Evolutionary conservation across 2,888 invertebrate genomes (phyloP).

Genomic region (Drosophila pseudotalamancana): DNA sequence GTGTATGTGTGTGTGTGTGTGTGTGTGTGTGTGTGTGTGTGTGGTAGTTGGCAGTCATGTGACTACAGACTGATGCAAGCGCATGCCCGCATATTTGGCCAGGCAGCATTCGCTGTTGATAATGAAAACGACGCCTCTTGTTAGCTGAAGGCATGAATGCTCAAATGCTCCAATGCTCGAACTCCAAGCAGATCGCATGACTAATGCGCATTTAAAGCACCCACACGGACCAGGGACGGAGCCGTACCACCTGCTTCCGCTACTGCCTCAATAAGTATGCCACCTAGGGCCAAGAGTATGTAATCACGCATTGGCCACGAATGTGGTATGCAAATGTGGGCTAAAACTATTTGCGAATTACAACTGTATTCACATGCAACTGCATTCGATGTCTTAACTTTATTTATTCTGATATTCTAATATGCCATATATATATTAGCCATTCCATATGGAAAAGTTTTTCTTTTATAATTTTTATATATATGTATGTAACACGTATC

Average conservation of each 20-base stretch:
- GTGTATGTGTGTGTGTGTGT: conserved; percentile 6
- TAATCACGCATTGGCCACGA: neutral
- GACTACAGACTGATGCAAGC: conserved; percentile 56
- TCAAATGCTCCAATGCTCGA: no score
- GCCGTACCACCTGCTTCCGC: conserved; percentile 34
- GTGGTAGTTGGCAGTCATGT: conserved; percentile 41
- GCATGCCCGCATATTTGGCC: conserved; percentile 62
- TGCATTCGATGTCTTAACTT: no score
- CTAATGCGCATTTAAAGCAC: conserved; percentile 59
- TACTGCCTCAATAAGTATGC: neutral
- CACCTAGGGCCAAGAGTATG: neutral
- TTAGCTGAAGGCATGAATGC: no score
- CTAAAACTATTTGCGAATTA: neutral
- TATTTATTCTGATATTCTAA: no score
- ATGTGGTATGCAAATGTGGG: neutral
- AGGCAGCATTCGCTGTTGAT: conserved; percentile 58
- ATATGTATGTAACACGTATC: no score
- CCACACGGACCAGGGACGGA: conserved; percentile 3
- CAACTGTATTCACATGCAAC: neutral
- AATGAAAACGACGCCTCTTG: conserved; percentile 57
- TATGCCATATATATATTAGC: no score
- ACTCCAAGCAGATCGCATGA: conserved; percentile 41
- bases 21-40: conserved; percentile 8
- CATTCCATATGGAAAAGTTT: no score
- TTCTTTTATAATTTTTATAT: no score